Percentiles rank a stretch among this genome's conserved stretches.
Evolutionary conservation across 1,140 invertebrate genomes (phyloP).

Genomic region (Caligus rogercresseyi): DNA sequence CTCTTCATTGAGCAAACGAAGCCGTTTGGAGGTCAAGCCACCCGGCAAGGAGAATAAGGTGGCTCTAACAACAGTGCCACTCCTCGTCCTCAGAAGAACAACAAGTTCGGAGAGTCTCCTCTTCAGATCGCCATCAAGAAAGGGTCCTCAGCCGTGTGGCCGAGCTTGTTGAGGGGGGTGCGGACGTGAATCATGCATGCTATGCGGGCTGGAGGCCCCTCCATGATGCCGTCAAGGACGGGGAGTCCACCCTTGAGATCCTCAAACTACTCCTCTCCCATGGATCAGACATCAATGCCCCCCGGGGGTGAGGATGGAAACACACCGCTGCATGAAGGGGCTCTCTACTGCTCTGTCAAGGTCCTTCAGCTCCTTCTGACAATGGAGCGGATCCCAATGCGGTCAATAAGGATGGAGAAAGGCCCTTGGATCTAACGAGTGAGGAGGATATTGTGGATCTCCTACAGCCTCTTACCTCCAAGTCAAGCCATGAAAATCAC

Average conservation of each 20-base stretch:
- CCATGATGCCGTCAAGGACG: constrained; percentile 1
- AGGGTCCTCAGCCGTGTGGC: neutral
- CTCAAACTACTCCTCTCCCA: neutral
- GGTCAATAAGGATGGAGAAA: constrained; percentile 4
- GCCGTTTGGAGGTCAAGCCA: too few relatives aligned
- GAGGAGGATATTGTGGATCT: too few relatives aligned
- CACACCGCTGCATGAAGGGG: constrained; percentile 8
- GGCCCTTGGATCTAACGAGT: neutral
- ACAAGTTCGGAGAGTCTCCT: constrained; percentile 16
- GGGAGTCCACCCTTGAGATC: neutral
- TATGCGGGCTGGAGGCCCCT: constrained; percentile 8
- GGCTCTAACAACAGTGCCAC: too few relatives aligned
- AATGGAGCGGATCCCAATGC: constrained; percentile 9
- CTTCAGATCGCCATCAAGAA: constrained; percentile 10
- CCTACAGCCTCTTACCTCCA: too few relatives aligned
- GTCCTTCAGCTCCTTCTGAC: neutral
- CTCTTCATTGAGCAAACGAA: too few relatives aligned
- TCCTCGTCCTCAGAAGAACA: neutral
- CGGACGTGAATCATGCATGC: neutral
- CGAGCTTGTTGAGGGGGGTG: neutral
- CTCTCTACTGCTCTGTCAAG: neutral
- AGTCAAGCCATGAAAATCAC: too few relatives aligned
- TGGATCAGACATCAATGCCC: constrained; percentile 13
- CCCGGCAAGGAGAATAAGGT: too few relatives aligned
- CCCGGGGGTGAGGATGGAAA: neutral